Evolutionary conservation across 2,113 vertebrate genomes (phyloP).

Genomic region (Tyto alba): DNA sequence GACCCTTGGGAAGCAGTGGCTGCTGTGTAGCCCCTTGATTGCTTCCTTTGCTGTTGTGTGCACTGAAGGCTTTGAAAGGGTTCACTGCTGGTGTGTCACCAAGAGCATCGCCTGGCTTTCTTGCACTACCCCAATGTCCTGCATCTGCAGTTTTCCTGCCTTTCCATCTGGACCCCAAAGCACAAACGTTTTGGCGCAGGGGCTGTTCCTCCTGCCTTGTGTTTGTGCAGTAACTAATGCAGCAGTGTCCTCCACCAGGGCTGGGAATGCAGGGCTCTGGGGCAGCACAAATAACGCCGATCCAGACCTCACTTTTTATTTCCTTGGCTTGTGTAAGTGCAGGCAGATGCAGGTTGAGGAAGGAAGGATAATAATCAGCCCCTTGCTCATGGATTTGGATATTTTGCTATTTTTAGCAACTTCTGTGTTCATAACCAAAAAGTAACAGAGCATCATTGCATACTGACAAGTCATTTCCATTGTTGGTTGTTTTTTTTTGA

Average conservation of each 20-base stretch:
- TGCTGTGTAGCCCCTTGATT: not conserved
- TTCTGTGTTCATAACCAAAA: not conserved
- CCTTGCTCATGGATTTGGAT: not conserved
- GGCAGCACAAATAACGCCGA: not conserved
- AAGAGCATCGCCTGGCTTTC: fast-evolving
- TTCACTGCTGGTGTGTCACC: not conserved
- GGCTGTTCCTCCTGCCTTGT: not conserved
- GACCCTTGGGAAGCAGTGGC: not conserved
- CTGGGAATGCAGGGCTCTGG: not conserved
- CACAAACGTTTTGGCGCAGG: not conserved
- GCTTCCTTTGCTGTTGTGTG: not conserved
- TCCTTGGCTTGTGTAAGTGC: not conserved
- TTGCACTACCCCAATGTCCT: not conserved
- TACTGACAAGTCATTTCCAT: not conserved
- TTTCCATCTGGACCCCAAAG: not conserved
- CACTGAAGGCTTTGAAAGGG: not conserved
- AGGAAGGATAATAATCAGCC: not conserved
- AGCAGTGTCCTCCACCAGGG: not conserved
- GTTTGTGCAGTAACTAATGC: not conserved
- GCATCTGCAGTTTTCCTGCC: not conserved
- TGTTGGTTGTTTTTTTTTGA: not conserved
- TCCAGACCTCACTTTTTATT: not conserved
- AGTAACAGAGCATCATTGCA: not conserved
- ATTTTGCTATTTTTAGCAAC: not conserved
- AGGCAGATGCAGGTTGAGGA: not conserved